Evolutionary conservation across 2,797 vertebrate genomes (phyloP), one percentile per base, ranked within the genome.

Genomic region (Australoheros facetus): DNA sequence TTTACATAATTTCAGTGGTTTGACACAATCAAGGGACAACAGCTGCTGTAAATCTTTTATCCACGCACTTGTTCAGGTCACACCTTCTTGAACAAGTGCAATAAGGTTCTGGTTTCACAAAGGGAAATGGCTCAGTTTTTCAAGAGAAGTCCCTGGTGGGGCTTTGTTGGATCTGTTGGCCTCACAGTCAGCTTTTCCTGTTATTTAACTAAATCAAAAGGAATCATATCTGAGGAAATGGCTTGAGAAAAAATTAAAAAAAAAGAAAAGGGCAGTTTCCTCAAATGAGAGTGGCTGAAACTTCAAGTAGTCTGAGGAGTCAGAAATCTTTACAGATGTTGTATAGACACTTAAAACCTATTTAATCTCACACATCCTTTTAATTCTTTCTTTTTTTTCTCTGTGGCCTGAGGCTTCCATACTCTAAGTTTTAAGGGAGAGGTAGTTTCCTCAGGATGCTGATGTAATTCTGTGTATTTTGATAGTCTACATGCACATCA

Each of bases 401-500:
- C 87, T 78, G n/a, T 7, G 16, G 73, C 28, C 82, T 90, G 85
- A 91, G 86, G 83, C 56, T 37, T 83, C 2, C 3, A 86, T 84
- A 87, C 77, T 79, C 82, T 74, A 73, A 85, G 57, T 60, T 85
- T 66, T 79, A 48, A 84, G 82, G 87, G 84, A 79, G 89, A 90
- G 91, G 88, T 69, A 34, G 56, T 78, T 91, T 93, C 92, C 92
- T 91, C 90, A 90, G 92, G 91, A 93, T 87, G 75, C 71, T 53
- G 74, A 56, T 89, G 75, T 81, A 69, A 77, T 64, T 56, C 77
- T 53, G 59, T 83, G 73, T 86, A 71, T 86, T 77, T 26, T 56
- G 51, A 77, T 78, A 39, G 23, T 7, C 34, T 75, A 54, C 56
- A 66, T 78, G 77, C 71, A 70, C 54, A 73, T 77, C 66, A 51